Conservation (phyloP, 2,888 invertebrate genomes). For the Calliphora vomitoria region DNA sequence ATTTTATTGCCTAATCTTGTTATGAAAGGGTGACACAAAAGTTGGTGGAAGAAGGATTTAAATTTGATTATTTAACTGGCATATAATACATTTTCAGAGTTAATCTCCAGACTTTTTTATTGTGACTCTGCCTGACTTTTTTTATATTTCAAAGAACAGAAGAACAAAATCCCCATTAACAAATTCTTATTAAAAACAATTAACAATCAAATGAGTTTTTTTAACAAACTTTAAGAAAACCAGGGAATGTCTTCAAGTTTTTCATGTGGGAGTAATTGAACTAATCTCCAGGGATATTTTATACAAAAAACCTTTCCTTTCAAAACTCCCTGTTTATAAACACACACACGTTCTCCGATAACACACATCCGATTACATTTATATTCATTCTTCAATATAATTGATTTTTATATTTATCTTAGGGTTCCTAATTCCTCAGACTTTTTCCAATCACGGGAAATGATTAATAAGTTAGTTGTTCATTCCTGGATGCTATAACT, state of each 20-base stretch:
- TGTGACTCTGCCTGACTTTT: no score
- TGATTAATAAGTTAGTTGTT: no score
- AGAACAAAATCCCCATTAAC: no score
- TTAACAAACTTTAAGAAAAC: not conserved
- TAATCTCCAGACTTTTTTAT: no score
- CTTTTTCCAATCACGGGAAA: no score
- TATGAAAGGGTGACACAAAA: not conserved
- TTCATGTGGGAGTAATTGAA: not conserved
- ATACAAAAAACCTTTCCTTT: not conserved
- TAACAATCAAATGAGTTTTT: no score
- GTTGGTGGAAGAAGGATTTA: not conserved
- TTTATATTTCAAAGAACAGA: no score
- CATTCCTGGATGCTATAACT: no score
- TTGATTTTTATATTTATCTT: conserved; percentile 30
- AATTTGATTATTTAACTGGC: not conserved
- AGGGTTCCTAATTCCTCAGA: no score
- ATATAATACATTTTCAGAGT: no score
- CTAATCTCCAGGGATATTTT: no score
- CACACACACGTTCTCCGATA: not conserved
- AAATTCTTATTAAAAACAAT: no score
- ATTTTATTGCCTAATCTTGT: conserved; percentile 70
- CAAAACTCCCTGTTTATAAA: not conserved
- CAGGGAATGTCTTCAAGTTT: not conserved
- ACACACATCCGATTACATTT: not conserved
- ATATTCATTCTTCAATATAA: conserved; percentile 2